Percentiles rank a stretch among this genome's conserved stretches.
phyloP scores from a whole-genome alignment of 2,113 vertebrate genomes.

The Addax nasomaculatus region DNA sequence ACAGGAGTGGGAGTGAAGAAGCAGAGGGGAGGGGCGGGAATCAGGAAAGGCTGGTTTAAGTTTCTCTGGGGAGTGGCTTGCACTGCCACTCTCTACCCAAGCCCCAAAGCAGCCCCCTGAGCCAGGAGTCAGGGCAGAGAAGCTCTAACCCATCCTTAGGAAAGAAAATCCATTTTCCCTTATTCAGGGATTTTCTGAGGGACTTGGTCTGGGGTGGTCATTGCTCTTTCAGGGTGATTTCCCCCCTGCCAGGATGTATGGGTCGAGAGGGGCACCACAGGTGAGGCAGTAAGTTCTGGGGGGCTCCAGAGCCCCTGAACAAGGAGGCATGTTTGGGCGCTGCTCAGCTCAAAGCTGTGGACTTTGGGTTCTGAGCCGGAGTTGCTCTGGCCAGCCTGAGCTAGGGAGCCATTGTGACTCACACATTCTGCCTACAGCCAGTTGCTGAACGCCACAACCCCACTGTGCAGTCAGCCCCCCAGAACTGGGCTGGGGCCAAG shows the following conservation, averaged over 20 bases:
- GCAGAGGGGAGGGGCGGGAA: neutral
- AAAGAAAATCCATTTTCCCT: neutral
- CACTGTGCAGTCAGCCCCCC: neutral
- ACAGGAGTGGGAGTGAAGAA: neutral
- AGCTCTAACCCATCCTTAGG: neutral
- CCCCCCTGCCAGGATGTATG: neutral
- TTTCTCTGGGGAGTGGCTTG: neutral
- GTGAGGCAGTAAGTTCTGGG: neutral
- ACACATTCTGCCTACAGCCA: neutral
- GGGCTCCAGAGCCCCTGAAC: neutral
- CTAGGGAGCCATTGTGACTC: neutral
- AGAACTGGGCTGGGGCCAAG: neutral
- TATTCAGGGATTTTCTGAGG: neutral
- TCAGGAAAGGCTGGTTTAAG: neutral
- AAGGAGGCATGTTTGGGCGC: fast-evolving
- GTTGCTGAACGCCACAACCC: neutral
- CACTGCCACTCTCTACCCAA: fast-evolving
- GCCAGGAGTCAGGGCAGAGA: no score
- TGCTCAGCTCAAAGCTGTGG: neutral
- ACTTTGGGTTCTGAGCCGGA: neutral
- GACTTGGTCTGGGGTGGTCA: no score
- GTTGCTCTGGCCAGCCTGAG: neutral
- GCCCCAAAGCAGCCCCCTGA: neutral
- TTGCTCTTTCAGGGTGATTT: neutral
- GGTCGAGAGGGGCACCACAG: neutral